Conservation (phyloP, 2,797 vertebrate species). For the Gymnothorax javanicus region DNA sequence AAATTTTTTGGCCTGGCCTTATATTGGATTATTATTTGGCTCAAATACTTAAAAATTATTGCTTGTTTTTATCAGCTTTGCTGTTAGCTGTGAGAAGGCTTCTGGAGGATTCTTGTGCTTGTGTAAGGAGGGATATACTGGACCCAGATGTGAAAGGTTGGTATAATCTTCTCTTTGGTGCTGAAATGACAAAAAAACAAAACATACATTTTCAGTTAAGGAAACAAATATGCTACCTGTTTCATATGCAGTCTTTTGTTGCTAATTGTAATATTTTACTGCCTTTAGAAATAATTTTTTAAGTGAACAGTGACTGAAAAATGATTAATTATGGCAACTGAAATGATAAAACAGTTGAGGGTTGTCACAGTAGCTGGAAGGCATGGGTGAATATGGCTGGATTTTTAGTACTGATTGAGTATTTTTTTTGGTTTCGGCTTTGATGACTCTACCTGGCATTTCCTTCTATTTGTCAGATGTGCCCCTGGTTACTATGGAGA, state of each 20-base stretch:
- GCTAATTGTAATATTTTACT: not conserved
- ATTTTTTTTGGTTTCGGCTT: not conserved
- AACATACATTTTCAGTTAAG: not conserved
- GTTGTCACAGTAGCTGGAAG: not conserved
- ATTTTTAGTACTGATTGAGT: not conserved
- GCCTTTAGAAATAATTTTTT: not conserved
- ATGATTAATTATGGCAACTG: not conserved
- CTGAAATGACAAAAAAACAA: not conserved
- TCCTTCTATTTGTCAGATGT: slow-evolving; percentile 74
- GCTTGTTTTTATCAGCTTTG: slow-evolving; percentile 76
- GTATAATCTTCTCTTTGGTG: slow-evolving; percentile 36
- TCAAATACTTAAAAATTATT: not conserved
- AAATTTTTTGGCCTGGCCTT: not conserved
- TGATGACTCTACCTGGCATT: not conserved
- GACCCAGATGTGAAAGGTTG: slow-evolving; percentile 85
- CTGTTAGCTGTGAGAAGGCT: slow-evolving; percentile 78
- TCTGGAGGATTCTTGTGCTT: slow-evolving; percentile 76
- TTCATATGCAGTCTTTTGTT: not conserved
- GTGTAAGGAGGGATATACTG: slow-evolving; percentile 85
- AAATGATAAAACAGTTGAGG: not conserved
- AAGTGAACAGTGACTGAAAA: not conserved
- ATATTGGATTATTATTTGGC: not conserved
- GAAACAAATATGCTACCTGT: not conserved
- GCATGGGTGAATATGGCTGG: not conserved
- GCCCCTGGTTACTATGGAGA: slow-evolving; percentile 90